phyloP scores from a whole-genome alignment of 2,888 invertebrate species.

The Andrena marginata region DNA sequence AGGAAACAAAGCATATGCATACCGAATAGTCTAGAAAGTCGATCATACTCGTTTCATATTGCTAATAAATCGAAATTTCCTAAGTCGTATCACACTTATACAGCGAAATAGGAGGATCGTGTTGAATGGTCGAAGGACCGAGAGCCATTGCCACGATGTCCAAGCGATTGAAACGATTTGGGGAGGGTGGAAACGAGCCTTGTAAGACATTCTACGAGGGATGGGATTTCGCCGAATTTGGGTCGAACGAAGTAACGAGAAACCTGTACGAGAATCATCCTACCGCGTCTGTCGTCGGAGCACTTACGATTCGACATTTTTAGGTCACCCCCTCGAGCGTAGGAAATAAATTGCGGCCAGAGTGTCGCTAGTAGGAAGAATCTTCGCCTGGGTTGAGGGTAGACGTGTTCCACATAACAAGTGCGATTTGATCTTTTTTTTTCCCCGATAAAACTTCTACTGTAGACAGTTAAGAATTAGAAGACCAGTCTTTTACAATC shows the following conservation, averaged over 20 bases:
- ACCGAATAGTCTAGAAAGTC: no score
- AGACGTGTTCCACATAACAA: not conserved
- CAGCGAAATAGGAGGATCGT: not conserved
- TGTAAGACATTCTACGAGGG: slow-evolving; percentile 28
- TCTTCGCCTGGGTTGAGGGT: not conserved
- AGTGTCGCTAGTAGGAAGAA: slow-evolving; percentile 20
- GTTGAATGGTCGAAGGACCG: not conserved
- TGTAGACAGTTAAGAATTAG: not conserved
- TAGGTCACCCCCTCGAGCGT: slow-evolving; percentile 40
- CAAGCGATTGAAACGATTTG: slow-evolving; percentile 47
- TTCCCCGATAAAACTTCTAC: not conserved
- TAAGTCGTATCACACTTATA: not conserved
- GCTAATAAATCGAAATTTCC: slow-evolving; percentile 12
- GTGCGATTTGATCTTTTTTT: not conserved
- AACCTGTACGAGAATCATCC: slow-evolving; percentile 43
- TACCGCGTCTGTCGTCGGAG: slow-evolving; percentile 32
- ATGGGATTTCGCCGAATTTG: slow-evolving; percentile 48
- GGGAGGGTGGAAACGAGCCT: slow-evolving; percentile 40
- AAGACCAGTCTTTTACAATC: not conserved
- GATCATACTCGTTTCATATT: not conserved
- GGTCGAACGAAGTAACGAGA: slow-evolving; percentile 58
- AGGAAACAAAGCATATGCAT: no score
- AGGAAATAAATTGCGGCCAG: slow-evolving; percentile 62
- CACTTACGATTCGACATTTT: slow-evolving; percentile 45
- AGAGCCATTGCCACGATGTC: not conserved